phyloP scores from a whole-genome alignment of 2,797 vertebrate genomes.

The Pipistrellus kuhlii region DNA sequence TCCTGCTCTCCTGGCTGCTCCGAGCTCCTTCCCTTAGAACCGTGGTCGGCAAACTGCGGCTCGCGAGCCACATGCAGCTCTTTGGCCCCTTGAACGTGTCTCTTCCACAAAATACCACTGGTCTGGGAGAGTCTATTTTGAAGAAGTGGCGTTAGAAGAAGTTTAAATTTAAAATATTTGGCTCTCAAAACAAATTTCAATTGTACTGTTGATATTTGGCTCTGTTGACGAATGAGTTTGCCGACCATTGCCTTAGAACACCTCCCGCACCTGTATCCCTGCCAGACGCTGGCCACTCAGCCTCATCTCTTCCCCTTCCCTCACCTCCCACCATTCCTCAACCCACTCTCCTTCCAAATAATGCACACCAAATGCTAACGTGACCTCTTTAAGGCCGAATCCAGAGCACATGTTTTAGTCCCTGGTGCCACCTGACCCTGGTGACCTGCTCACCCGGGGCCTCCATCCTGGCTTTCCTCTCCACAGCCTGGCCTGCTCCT shows the following conservation, averaged over 20 bases:
- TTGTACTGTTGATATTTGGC: no score
- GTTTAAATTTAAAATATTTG: no score
- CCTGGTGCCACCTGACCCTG: neutral
- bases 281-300: no score
- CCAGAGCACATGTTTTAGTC: neutral
- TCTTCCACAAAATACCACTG: no score
- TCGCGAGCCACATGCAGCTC: no score
- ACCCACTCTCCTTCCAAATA: neutral
- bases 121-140: no score
- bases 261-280: neutral
- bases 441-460: rapidly evolving
- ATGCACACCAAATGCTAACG: neutral
- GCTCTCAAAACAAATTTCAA: no score
- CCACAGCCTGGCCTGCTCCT: neutral
- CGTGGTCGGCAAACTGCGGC: no score
- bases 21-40: neutral
- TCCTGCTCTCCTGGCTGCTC: neutral
- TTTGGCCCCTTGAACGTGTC: no score
- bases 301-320: neutral
- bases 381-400: neutral
- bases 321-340: neutral
- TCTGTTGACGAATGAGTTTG: no score
- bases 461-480: neutral
- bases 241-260: neutral
- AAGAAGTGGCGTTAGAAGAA: no score